Conservation (phyloP, 2,888 invertebrate species). For the Scaptomyza cyrtandrae region DNA sequence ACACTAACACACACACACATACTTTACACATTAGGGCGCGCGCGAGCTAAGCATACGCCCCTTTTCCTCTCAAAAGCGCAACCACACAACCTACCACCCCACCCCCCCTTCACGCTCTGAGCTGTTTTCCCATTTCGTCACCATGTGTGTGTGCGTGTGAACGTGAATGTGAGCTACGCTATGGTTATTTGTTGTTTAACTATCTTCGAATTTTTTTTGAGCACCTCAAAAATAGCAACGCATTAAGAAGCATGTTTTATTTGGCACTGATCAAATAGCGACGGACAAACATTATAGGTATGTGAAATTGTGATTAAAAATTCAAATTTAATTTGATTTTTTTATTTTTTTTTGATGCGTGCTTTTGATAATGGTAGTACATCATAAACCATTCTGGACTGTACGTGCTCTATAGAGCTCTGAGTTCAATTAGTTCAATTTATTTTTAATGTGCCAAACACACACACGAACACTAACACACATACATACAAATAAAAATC, state of each 20-base stretch:
- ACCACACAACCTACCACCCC: neutral
- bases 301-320: too few species aligned
- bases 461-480: conserved; percentile 36
- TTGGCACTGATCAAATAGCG: conserved; percentile 74
- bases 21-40: conserved; percentile 62
- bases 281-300: conserved; percentile 74
- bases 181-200: conserved; percentile 43
- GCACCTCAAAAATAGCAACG: conserved; percentile 15
- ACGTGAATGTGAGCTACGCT: conserved; percentile 29
- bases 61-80: conserved; percentile 25
- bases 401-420: conserved; percentile 17
- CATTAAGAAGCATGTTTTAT: conserved; percentile 73
- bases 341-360: too few species aligned
- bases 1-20: conserved; percentile 66
- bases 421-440: conserved; percentile 72
- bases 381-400: conserved; percentile 9
- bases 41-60: conserved; percentile 54
- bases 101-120: conserved; percentile 2
- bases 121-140: conserved; percentile 12
- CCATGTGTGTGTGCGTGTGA: conserved; percentile 18
- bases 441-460: conserved; percentile 68
- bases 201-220: conserved; percentile 8
- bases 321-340: neutral
- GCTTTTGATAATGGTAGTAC: neutral
- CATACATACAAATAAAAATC: conserved; percentile 25